These are phyloP conservation scores for Hemiscyllium ocellatum DNA, from an alignment of 2,113 vertebrate species.

Conservation along the genomic window DNA sequence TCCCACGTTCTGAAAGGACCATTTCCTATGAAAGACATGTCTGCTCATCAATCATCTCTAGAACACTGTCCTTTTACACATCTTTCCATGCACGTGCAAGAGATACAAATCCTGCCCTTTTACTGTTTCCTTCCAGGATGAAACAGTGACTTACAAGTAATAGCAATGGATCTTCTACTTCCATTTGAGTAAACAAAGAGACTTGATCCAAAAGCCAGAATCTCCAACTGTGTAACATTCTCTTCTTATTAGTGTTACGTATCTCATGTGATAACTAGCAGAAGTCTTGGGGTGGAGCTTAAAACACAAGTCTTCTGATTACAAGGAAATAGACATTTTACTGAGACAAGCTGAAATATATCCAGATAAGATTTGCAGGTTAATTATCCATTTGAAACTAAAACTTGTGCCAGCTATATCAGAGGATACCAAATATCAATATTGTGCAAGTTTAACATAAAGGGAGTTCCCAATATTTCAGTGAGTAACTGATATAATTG, in stretches of 20 bases:
- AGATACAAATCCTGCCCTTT: not conserved
- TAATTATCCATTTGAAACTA: not conserved
- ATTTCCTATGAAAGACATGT: no score
- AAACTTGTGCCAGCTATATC: not conserved
- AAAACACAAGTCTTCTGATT: not conserved
- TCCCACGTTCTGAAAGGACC: no score
- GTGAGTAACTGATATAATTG: not conserved
- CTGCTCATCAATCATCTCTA: no score
- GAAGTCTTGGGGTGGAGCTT: not conserved
- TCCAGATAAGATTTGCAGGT: no score
- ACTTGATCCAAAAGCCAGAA: no score
- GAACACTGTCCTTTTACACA: no score
- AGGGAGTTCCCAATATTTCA: not conserved
- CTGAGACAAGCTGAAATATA: not conserved
- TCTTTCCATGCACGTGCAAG: not conserved
- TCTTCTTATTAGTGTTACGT: no score
- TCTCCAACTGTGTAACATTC: no score
- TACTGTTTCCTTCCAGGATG: not conserved
- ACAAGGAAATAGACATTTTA: not conserved
- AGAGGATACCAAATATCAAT: not conserved
- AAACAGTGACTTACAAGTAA: not conserved
- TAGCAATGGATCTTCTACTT: no score
- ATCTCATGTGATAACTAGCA: no score
- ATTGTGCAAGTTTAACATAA: not conserved
- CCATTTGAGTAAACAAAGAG: no score